These are phyloP conservation scores for Rhipidura dahli DNA, from an alignment of 2,113 vertebrate species.

Conservation along the genomic window DNA sequence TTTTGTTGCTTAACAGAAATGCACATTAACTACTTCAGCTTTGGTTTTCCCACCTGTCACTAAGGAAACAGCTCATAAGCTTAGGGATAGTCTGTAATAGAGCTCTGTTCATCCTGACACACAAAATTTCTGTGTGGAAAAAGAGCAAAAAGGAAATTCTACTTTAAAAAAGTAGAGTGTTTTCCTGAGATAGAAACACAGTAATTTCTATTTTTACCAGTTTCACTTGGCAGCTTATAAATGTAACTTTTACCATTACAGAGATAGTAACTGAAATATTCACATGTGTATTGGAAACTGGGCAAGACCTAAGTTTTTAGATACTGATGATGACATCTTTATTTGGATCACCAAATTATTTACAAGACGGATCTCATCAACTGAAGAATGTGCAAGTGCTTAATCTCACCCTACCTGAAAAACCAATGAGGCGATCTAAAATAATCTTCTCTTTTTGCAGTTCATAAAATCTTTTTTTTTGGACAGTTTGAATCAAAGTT, in stretches of 20 bases:
- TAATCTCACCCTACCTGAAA: background rate
- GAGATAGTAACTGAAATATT: background rate
- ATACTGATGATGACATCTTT: background rate
- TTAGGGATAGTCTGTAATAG: background rate
- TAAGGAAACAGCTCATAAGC: background rate
- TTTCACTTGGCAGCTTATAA: background rate
- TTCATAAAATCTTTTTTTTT: background rate
- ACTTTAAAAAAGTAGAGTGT: background rate
- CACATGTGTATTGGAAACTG: background rate
- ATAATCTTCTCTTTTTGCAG: background rate
- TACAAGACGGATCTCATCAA: background rate
- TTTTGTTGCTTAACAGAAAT: background rate
- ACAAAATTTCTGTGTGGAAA: background rate
- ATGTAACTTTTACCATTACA: background rate
- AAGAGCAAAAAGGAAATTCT: background rate
- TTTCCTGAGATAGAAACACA: background rate
- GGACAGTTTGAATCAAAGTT: background rate
- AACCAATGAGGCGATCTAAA: background rate
- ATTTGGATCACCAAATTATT: background rate
- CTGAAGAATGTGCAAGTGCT: background rate
- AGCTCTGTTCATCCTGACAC: background rate
- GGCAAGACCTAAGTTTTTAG: background rate
- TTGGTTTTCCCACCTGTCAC: background rate
- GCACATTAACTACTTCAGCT: background rate
- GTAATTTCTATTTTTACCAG: background rate